phyloP scores from a whole-genome alignment of 2,888 invertebrate species.

The Pyrocoelia pectoralis region DNA sequence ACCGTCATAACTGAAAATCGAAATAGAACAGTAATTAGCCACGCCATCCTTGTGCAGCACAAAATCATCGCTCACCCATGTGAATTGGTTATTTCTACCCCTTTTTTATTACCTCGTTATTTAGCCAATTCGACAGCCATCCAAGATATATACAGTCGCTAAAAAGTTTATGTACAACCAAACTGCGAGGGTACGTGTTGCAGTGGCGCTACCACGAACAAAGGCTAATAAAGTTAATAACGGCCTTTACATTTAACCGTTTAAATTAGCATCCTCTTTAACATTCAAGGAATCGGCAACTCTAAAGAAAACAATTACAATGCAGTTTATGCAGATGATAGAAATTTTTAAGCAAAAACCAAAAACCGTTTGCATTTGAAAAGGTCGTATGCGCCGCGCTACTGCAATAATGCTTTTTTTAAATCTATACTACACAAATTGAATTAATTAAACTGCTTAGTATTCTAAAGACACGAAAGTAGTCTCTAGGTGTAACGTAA shows the following conservation, averaged over 20 bases:
- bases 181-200: no score
- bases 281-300: not conserved
- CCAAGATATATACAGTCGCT: no score
- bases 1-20: no score
- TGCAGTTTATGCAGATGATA: conserved; percentile 15
- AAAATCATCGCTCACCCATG: no score
- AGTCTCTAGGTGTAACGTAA: conserved; percentile 33
- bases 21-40: no score
- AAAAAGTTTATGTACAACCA: no score
- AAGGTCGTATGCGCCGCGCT: conserved; percentile 32
- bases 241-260: not conserved
- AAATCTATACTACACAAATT: conserved; percentile 21
- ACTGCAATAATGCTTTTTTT: conserved; percentile 31
- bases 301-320: conserved; percentile 5
- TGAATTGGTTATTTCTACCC: no score
- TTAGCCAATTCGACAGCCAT: no score
- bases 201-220: no score
- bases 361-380: conserved; percentile 26
- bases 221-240: not conserved
- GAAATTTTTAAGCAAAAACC: conserved; percentile 10
- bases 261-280: not conserved
- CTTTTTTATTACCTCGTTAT: no score
- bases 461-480: conserved; percentile 28
- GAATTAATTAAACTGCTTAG: conserved; percentile 33
- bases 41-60: no score